A percentile compares a stretch with the other conserved stretches of the same genome.
Evolutionary conservation across 2,888 invertebrate species (phyloP).

Genomic region (Plusia festucae): DNA sequence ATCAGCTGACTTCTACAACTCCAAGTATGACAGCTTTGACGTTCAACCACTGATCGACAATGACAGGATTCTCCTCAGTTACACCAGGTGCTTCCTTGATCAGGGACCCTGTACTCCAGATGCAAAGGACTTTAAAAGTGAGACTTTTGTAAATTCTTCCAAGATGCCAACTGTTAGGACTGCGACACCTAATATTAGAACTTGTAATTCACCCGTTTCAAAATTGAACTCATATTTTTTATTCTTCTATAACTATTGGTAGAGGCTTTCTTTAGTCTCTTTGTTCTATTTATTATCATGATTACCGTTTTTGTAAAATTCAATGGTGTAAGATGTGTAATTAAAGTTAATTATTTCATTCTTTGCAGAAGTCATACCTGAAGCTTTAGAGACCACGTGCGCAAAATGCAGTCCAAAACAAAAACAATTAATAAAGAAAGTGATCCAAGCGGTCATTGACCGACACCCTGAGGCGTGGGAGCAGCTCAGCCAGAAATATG

Average conservation of each 20-base stretch:
- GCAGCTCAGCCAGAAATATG: conserved; percentile 91
- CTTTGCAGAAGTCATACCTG: conserved; percentile 92
- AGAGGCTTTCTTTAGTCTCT: no score
- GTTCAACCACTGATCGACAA: conserved; percentile 91
- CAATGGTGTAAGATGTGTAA: no score
- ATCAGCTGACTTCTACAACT: conserved; percentile 88
- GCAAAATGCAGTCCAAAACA: conserved; percentile 91
- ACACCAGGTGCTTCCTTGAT: conserved; percentile 92
- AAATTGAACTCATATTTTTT: no score
- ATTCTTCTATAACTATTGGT: no score
- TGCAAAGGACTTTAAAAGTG: conserved; percentile 92
- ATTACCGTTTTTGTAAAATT: no score
- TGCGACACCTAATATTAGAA: no score
- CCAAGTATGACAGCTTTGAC: conserved; percentile 92
- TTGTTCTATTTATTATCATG: no score
- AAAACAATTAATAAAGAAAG: conserved; percentile 88
- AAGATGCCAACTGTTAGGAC: no score
- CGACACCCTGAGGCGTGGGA: conserved; percentile 91
- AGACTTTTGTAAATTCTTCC: conserved; percentile 60
- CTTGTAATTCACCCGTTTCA: no score
- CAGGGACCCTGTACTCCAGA: conserved; percentile 92
- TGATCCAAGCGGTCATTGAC: conserved; percentile 91
- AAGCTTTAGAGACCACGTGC: conserved; percentile 92
- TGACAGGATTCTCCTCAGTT: conserved; percentile 91
- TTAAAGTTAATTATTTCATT: conserved; percentile 28